Evolutionary conservation across 2,888 invertebrate species (phyloP).

Genomic region (Hybos culiciformis): DNA sequence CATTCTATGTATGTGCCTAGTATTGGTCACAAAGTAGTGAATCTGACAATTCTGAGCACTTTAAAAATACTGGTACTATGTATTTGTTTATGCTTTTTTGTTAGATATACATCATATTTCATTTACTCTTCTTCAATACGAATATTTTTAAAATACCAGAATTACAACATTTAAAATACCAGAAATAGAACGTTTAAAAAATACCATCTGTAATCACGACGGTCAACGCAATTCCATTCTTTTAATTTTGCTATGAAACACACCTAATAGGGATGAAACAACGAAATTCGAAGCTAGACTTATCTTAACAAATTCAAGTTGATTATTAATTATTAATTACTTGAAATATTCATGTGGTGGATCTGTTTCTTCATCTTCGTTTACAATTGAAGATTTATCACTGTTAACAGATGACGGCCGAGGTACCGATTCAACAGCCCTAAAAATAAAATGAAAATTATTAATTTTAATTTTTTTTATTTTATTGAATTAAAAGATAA

Average conservation of each 20-base stretch:
- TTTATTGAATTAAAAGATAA: background rate
- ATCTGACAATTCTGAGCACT: too few species aligned
- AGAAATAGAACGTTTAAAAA: background rate
- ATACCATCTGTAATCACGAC: too few species aligned
- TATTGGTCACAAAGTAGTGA: too few species aligned
- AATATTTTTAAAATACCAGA: too few species aligned
- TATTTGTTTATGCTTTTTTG: too few species aligned
- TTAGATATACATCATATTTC: too few species aligned
- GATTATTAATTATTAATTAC: conserved; percentile 29
- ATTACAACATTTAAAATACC: too few species aligned
- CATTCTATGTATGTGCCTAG: too few species aligned
- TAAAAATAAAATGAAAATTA: conserved; percentile 24
- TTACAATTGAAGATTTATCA: conserved; percentile 42
- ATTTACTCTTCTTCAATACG: too few species aligned
- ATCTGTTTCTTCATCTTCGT: conserved; percentile 37
- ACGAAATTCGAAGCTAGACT: too few species aligned
- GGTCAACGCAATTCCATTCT: background rate
- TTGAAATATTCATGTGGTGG: conserved; percentile 48
- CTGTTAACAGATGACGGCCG: conserved; percentile 22
- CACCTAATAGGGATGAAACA: conserved; percentile 3
- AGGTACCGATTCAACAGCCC: conserved; percentile 18
- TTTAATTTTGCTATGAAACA: background rate
- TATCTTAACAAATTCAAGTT: too few species aligned
- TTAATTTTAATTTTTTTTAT: background rate
- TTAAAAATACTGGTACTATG: too few species aligned